phyloP scores from a whole-genome alignment of 2,888 invertebrate genomes.

The Lampropteryx suffumata region DNA sequence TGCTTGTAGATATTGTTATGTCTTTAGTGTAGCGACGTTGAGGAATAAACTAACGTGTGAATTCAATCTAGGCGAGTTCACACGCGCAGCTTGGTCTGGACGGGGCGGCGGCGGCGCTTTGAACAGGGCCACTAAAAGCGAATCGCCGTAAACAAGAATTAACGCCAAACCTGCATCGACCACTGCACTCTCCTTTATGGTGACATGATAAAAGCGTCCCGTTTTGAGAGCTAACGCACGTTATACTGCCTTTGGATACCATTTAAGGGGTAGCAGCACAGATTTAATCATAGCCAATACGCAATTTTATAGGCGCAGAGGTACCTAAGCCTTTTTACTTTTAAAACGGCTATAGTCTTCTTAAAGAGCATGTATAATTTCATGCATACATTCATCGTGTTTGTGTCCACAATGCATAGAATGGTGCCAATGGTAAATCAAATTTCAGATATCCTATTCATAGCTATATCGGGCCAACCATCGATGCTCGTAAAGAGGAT shows the following conservation, averaged over 20 bases:
- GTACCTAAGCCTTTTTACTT: no score
- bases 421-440: constrained; percentile 6
- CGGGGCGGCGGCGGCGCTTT: constrained; percentile 42
- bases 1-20: neutral
- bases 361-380: no score
- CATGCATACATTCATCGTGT: no score
- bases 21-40: constrained; percentile 9
- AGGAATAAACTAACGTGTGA: constrained; percentile 36
- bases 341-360: no score
- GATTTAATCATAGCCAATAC: neutral
- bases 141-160: constrained; percentile 79
- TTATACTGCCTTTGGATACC: constrained; percentile 31
- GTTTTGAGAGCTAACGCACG: constrained; percentile 55
- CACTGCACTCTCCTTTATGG: constrained; percentile 76
- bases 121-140: constrained; percentile 75
- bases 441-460: constrained; percentile 31
- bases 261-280: constrained; percentile 2
- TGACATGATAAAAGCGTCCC: constrained; percentile 69
- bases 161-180: constrained; percentile 75
- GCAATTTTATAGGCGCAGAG: neutral
- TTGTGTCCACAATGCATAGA: no score
- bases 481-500: constrained; percentile 56
- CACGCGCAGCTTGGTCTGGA: constrained; percentile 36
- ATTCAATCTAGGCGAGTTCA: constrained; percentile 54
- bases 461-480: constrained; percentile 41